Evolutionary conservation across 2,113 vertebrate species (phyloP).

Genomic region (Spea bombifrons): DNA sequence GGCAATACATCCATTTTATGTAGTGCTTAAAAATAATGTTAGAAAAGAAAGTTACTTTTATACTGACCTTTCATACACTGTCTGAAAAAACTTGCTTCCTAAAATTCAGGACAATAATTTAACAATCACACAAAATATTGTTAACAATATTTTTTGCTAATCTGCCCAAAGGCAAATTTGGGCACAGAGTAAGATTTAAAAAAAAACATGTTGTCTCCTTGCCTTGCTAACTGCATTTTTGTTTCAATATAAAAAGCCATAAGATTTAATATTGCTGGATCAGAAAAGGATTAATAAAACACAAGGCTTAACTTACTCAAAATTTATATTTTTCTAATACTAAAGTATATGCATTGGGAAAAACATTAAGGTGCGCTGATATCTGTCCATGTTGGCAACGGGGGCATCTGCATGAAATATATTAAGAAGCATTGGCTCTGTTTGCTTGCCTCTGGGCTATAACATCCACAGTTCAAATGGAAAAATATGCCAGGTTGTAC

Average conservation of each 20-base stretch:
- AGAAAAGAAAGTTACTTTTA: conserved; percentile 29
- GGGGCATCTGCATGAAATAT: no score
- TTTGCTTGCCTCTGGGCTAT: no score
- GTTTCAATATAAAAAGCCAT: not conserved
- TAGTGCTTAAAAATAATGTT: conserved; percentile 33
- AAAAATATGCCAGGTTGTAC: no score
- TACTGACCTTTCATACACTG: conserved; percentile 19
- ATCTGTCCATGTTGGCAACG: no score
- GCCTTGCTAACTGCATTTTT: not conserved
- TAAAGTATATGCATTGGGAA: not conserved
- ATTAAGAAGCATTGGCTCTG: no score
- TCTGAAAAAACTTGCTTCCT: conserved; percentile 6
- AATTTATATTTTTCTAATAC: not conserved
- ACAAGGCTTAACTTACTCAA: not conserved
- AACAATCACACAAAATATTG: not conserved
- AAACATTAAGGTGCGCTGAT: no score
- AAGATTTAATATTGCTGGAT: not conserved
- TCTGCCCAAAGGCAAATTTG: not conserved
- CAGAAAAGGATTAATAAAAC: conserved; percentile 1
- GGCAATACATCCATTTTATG: conserved; percentile 32
- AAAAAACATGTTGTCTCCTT: not conserved
- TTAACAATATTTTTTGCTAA: not conserved
- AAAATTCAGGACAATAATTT: not conserved
- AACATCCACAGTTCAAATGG: no score
- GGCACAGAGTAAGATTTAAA: no score